phyloP scores from a whole-genome alignment of 2,113 vertebrate species.

The Amia ocellicauda region DNA sequence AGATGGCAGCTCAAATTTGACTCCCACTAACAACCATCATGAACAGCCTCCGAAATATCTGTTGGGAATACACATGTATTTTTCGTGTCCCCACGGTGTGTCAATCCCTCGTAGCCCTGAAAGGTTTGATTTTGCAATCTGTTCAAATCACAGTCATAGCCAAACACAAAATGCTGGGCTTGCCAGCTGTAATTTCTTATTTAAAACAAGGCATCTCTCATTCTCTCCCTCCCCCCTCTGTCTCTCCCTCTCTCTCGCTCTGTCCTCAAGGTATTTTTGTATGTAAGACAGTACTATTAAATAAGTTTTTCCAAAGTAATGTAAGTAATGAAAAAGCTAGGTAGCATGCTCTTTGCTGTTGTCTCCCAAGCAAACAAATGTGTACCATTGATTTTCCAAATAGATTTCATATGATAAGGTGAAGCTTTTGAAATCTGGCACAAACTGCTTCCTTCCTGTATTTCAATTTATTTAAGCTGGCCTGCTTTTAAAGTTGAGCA shows the following conservation, averaged over 20 bases:
- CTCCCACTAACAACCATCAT: background rate
- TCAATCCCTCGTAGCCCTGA: constrained; percentile 41
- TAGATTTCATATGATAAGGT: too few species aligned
- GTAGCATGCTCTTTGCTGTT: too few species aligned
- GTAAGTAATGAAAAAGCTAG: background rate
- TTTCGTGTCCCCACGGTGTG: constrained; percentile 40
- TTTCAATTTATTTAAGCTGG: too few species aligned
- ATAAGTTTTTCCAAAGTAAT: too few species aligned
- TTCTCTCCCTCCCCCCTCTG: background rate
- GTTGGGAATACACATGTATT: constrained; percentile 7
- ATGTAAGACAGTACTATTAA: too few species aligned
- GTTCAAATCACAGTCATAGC: constrained; percentile 57
- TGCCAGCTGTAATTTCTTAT: constrained; percentile 60
- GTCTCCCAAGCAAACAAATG: too few species aligned
- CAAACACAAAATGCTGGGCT: constrained; percentile 54
- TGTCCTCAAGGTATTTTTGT: background rate
- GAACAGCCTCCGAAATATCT: background rate
- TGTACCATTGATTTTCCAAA: background rate
- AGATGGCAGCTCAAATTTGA: background rate
- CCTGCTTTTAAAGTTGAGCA: too few species aligned
- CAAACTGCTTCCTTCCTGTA: too few species aligned
- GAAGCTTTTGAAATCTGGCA: too few species aligned
- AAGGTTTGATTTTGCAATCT: constrained; percentile 48
- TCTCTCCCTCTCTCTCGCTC: background rate
- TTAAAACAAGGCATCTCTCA: constrained; percentile 12